phyloP scores from a whole-genome alignment of 1,140 invertebrate species.

The Asbolus verrucosus region DNA sequence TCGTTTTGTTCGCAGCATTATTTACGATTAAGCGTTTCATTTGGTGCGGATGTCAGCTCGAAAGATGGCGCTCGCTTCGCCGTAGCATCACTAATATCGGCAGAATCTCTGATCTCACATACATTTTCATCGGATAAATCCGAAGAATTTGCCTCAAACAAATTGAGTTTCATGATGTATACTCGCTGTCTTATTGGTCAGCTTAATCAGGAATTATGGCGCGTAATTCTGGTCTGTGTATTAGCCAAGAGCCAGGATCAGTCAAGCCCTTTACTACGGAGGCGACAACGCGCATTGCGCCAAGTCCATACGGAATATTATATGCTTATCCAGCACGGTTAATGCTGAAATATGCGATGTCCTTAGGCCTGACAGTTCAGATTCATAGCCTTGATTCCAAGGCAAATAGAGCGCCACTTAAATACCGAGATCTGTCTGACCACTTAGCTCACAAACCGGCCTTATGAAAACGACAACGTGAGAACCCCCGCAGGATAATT shows the following conservation, averaged over 20 bases:
- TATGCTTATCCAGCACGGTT: slow-evolving; percentile 47
- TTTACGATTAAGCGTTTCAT: slow-evolving; percentile 39
- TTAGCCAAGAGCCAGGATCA: slow-evolving; percentile 31
- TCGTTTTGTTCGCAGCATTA: slow-evolving; percentile 13
- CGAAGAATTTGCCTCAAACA: slow-evolving; percentile 23
- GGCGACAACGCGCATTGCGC: slow-evolving; percentile 42
- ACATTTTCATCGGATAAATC: slow-evolving; percentile 35
- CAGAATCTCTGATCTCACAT: slow-evolving; percentile 33
- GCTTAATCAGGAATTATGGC: slow-evolving; percentile 32
- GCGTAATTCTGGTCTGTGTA: slow-evolving; percentile 27
- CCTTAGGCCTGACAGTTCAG: slow-evolving; percentile 45
- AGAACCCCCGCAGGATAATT: not conserved
- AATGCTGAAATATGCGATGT: slow-evolving; percentile 49
- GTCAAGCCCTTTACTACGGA: slow-evolving; percentile 31
- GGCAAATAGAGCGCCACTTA: slow-evolving; percentile 46
- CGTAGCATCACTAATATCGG: slow-evolving; percentile 27
- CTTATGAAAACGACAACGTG: slow-evolving; percentile 31
- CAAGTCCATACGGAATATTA: slow-evolving; percentile 46
- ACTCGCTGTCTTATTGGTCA: slow-evolving; percentile 32
- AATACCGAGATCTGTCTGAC: slow-evolving; percentile 39
- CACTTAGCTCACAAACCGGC: slow-evolving; percentile 38
- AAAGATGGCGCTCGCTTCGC: slow-evolving; percentile 30
- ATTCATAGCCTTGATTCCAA: slow-evolving; percentile 48
- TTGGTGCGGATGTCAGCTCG: slow-evolving; percentile 12
- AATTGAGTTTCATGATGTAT: slow-evolving; percentile 39